Conservation (phyloP, 2,888 invertebrate genomes). For the Gordius sp. region DNA sequence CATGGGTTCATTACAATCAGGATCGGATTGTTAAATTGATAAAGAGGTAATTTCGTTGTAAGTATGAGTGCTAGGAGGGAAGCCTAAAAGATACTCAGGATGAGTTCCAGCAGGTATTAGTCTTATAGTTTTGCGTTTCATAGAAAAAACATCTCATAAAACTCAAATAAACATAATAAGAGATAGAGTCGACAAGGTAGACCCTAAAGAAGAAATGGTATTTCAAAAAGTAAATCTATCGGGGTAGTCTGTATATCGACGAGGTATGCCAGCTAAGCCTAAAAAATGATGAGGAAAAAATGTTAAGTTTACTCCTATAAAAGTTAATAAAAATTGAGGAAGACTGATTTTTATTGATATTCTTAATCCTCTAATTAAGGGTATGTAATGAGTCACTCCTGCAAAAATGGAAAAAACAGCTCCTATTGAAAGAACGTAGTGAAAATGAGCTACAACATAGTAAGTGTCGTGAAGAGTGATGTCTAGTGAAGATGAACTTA, state of each 20-base stretch:
- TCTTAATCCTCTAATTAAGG: conserved; percentile 39
- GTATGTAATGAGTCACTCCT: conserved; percentile 45
- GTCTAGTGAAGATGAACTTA: conserved; percentile 50
- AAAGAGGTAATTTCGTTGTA: too few species aligned
- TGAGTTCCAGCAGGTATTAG: too few species aligned
- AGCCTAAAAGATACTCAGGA: too few species aligned
- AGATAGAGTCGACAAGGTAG: conserved; percentile 37
- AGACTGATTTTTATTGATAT: conserved; percentile 38
- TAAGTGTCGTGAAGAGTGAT: conserved; percentile 52
- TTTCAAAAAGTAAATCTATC: too few species aligned
- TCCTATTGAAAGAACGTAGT: conserved; percentile 51
- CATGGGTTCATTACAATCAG: too few species aligned
- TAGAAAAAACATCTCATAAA: conserved; percentile 35
- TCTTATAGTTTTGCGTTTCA: too few species aligned
- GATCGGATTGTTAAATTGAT: too few species aligned
- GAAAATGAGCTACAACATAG: conserved; percentile 55
- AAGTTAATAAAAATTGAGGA: conserved; percentile 44
- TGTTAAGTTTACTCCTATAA: conserved; percentile 48
- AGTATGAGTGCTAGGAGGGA: too few species aligned
- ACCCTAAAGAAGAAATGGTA: too few species aligned
- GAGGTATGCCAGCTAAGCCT: conserved; percentile 44
- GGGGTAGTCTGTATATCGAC: too few species aligned
- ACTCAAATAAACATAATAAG: conserved; percentile 38
- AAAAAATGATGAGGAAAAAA: conserved; percentile 54
- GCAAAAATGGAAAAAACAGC: conserved; percentile 51